Evolutionary conservation across 2,888 invertebrate genomes (phyloP).

Genomic region (Zootermopsis nevadensis): DNA sequence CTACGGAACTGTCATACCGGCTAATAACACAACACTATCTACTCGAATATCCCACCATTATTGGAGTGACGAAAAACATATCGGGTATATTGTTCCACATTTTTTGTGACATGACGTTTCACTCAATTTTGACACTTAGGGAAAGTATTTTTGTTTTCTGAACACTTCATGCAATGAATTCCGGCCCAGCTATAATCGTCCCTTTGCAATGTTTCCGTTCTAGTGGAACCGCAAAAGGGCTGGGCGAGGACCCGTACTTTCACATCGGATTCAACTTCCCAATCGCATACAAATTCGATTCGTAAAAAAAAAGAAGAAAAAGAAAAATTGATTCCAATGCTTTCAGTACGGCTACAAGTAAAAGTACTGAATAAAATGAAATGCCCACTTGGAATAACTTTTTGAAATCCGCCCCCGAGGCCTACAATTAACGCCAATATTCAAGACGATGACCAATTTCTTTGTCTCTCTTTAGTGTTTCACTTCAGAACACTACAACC

Average conservation of each 20-base stretch:
- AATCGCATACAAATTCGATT: conserved; percentile 32
- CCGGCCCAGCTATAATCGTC: conserved; percentile 2
- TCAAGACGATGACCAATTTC: not conserved
- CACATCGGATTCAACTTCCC: conserved; percentile 20
- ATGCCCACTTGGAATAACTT: not conserved
- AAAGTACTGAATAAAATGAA: not conserved
- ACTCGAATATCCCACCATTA: conserved; percentile 47
- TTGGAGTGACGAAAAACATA: conserved; percentile 49
- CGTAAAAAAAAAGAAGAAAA: not conserved
- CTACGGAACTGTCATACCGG: conserved; percentile 3
- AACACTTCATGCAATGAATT: not conserved
- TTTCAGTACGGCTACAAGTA: conserved; percentile 1
- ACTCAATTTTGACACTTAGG: conserved; percentile 34
- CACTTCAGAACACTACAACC: conserved; percentile 33
- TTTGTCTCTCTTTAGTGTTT: conserved; percentile 11
- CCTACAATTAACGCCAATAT: not conserved
- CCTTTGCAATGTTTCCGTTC: not conserved
- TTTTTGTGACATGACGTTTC: conserved; percentile 42
- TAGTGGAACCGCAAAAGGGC: not conserved
- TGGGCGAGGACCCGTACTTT: conserved; percentile 27
- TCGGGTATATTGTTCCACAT: conserved; percentile 49
- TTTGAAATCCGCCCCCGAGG: conserved; percentile 8
- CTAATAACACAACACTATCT: conserved; percentile 11
- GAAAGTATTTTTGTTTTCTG: not conserved
- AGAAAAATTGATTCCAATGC: not conserved